Evolutionary conservation across 2,888 invertebrate genomes (phyloP), one percentile per base, ranked within the genome.

Genomic region (Lomographa bimaculata): DNA sequence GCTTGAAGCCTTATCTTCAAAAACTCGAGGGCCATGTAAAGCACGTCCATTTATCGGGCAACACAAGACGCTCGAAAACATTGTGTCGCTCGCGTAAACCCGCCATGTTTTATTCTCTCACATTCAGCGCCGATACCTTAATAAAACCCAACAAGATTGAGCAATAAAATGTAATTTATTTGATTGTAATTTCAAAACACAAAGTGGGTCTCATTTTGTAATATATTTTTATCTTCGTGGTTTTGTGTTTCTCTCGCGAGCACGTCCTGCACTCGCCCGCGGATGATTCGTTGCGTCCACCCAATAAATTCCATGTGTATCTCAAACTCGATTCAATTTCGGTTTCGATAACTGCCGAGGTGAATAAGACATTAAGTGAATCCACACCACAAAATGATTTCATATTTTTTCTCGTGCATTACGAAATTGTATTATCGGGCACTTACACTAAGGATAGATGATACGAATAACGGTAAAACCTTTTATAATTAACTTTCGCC

Each of bases 131-230:
- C 85, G 85, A 82, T 85, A 87, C 89, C 87, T 85, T 86, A 85
- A 87, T 87, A 89, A 87, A 87, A 87, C 71, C 83, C 83, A 87
- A 87, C 87, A 73, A 86, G 86, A 89, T 89, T 89, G 87, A 89
- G 87, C 84, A 89, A 89, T 89, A 89, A 89, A 89, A 87, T 71
- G 85, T 87, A 89, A 89, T 89, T 89, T 89, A 89, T 89, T 84
- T 83, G 86, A 87, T 85, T 87, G 89, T 89, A 86, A 87, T 89
- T 87, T 85, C 84, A 86, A 86, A 87, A 86, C 85, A 89, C 85
- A 86, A 86, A 87, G 82, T 85, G 83, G 82, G 70, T 69, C 86
- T 86, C 80, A 84, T 84, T 87, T 86, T 84, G 85, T 86, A 86
- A 85, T 85, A 79, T 87, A 85, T 86, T 87, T 87, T 89, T 85